A percentile compares a stretch with the other conserved stretches of the same genome.
Evolutionary conservation across 1,140 invertebrate genomes (phyloP).

Genomic region (Caenorhabditis tropicalis): DNA sequence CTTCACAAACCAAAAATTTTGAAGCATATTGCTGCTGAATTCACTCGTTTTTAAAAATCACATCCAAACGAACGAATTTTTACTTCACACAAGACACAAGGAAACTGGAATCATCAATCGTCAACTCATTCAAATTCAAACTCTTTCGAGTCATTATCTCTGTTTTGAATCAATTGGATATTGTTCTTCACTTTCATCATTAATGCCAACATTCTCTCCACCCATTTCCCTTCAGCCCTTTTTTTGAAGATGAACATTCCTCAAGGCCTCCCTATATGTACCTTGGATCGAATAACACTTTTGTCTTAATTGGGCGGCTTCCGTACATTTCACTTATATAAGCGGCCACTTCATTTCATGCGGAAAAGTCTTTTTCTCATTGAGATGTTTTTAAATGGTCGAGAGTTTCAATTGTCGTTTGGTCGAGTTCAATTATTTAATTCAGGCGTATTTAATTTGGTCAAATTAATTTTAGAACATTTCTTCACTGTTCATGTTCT

Average conservation of each 20-base stretch:
- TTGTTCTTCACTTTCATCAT: not conserved
- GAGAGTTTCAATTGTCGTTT: not conserved
- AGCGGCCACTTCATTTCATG: not conserved
- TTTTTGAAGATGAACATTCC: not conserved
- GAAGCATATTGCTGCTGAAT: too few relatives aligned
- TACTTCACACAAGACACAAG: too few relatives aligned
- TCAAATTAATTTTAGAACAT: too few relatives aligned
- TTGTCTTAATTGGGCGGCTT: not conserved
- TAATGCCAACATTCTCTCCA: not conserved
- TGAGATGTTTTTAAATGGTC: not conserved
- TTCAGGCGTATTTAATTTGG: not conserved
- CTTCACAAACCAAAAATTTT: too few relatives aligned
- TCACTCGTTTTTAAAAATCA: too few relatives aligned
- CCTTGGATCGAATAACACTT: not conserved
- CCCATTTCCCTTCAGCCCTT: not conserved
- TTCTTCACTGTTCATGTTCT: too few relatives aligned
- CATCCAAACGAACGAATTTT: too few relatives aligned
- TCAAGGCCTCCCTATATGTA: not conserved
- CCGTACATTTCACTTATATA: not conserved
- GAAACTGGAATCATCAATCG: too few relatives aligned
- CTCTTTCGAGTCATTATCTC: too few relatives aligned
- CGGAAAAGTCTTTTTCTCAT: not conserved
- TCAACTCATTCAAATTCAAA: too few relatives aligned
- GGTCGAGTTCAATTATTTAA: too few relatives aligned
- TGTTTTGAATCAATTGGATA: constrained; percentile 25